Percentiles rank a stretch among this genome's conserved stretches.
These are phyloP conservation scores for Galago senegalensis DNA, from an alignment of 2,797 vertebrate genomes.

Conservation along the genomic window DNA sequence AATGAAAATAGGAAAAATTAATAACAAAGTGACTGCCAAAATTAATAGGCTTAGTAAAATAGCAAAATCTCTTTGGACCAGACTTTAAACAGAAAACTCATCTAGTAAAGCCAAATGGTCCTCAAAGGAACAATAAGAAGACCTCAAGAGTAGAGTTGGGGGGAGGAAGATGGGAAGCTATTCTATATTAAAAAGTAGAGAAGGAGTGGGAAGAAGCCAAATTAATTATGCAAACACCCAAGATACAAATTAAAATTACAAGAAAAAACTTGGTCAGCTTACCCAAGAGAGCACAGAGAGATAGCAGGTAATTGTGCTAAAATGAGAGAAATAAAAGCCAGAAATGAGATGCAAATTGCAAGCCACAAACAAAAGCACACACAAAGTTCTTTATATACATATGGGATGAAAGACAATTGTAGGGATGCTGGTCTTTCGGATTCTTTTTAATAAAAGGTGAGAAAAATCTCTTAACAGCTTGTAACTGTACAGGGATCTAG, in stretches of 20 bases:
- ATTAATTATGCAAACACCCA: constrained; percentile 45
- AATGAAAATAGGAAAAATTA: constrained; percentile 58
- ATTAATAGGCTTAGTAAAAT: constrained; percentile 71
- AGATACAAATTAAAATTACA: constrained; percentile 74
- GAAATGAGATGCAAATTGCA: constrained; percentile 67
- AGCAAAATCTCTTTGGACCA: constrained; percentile 61
- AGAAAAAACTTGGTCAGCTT: constrained; percentile 56
- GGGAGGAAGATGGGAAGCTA: background rate
- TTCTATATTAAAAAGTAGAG: background rate
- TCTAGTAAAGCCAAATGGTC: constrained; percentile 50
- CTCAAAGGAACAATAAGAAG: constrained; percentile 56
- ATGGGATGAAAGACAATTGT: background rate
- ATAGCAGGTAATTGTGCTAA: constrained; percentile 64
- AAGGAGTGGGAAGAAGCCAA: background rate
- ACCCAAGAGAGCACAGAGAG: constrained; percentile 8
- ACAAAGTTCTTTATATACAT: background rate
- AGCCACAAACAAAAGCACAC: constrained; percentile 44
- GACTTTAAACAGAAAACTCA: constrained; percentile 70
- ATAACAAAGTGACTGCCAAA: constrained; percentile 67
- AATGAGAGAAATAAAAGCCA: constrained; percentile 67
- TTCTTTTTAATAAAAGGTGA: constrained; percentile 37
- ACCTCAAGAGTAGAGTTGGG: background rate
- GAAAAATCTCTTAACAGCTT: background rate
- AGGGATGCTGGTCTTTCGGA: background rate
- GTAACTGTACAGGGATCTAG: background rate